These are phyloP conservation scores for Proterorhinus semilunaris DNA, from an alignment of 2,113 vertebrate genomes.

Conservation along the genomic window DNA sequence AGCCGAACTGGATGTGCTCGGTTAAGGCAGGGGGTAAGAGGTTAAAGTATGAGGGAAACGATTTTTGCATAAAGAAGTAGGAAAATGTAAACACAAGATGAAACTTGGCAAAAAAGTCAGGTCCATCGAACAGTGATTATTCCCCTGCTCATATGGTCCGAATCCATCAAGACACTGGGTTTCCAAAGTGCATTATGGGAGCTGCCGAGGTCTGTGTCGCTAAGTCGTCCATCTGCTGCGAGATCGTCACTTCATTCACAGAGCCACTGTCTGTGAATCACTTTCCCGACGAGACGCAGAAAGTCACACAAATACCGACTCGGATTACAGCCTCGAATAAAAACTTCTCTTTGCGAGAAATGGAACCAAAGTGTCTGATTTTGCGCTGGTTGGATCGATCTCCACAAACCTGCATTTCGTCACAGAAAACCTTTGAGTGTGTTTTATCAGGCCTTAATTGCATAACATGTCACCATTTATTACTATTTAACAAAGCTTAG, in stretches of 20 bases:
- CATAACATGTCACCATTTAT: neutral
- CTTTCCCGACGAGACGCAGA: neutral
- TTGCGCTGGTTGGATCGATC: too few species aligned
- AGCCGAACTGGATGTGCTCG: too few species aligned
- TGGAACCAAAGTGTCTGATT: too few species aligned
- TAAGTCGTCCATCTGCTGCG: slow-evolving; percentile 6
- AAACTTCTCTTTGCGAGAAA: too few species aligned
- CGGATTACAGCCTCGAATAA: too few species aligned
- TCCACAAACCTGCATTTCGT: too few species aligned
- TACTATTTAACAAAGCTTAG: neutral
- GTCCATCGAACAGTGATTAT: too few species aligned
- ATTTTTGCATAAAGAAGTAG: too few species aligned
- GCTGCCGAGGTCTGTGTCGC: neutral
- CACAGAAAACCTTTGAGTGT: neutral
- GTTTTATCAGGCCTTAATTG: neutral
- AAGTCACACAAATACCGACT: neutral
- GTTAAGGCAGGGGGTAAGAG: too few species aligned
- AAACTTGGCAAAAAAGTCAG: too few species aligned
- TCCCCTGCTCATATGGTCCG: neutral
- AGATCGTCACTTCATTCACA: slow-evolving; percentile 7
- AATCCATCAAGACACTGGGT: neutral
- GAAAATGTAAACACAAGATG: too few species aligned
- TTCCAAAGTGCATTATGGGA: neutral
- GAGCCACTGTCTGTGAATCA: neutral
- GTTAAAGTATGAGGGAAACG: too few species aligned